Base-by-base conservation (phyloP, 1,140 invertebrate genomes). In the Drosophila nigromelanica region DNA sequence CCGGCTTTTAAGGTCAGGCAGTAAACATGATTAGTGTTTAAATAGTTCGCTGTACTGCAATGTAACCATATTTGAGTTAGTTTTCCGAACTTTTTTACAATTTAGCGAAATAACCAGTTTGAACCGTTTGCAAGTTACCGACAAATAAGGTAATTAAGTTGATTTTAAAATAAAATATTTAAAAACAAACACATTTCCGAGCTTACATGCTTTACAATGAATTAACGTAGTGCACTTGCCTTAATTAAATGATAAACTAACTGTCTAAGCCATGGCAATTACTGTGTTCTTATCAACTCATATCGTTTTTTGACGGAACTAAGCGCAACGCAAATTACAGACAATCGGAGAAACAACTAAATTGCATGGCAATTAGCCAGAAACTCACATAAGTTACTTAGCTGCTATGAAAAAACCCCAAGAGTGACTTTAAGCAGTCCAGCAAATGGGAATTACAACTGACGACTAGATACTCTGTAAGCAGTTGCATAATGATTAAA, bases 321-420 rank as follows among this genome's bases (percentile, higher is more conserved):
- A 62, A 69, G 5, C 51, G 35, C 50, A 55, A 10, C 40, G 50
- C 14, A 52, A 61, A 68, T 73, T 54, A 54, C 42, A 55, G 66
- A 50, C 52, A 50, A 48, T 42, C 8, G 42, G 27, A 39, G 43
- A 68, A 54, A 56, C 50, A 54, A 39, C 45, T 5, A 42, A 69
- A 69, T 70, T 69, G 66, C 66, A 70, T 50, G 42, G 50, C 56
- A 73, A 73, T 69, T 69, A 69, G 27, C 50, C 37, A 69, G 64
- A 60, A 35, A 59, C 33, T 24, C 10, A 56, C 37, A 12, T 43
- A 47, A 21, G 45, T 54, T 45, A 51, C 35, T 24, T 43, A 60
- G 33, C 43, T 58, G 56, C 5, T 43, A 35, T n/a, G 56, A 27
- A 43, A 62, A 73, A 40, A 30, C 5, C 67, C 21, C 33, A 47